These are phyloP conservation scores for Ranitomeya variabilis DNA, from an alignment of 2,113 vertebrate genomes.

Conservation along the genomic window DNA sequence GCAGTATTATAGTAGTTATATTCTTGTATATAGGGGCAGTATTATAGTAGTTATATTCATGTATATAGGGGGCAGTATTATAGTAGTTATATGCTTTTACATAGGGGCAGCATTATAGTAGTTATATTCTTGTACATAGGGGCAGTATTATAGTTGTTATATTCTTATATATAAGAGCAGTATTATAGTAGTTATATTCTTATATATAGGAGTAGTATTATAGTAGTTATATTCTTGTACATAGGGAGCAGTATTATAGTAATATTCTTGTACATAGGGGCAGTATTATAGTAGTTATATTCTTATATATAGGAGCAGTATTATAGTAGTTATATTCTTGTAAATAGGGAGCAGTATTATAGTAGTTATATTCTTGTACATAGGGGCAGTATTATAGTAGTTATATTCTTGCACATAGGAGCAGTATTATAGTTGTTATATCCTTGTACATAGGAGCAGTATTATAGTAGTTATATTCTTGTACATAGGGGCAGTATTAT, in stretches of 20 bases:
- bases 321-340: no score
- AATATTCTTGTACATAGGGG: not conserved
- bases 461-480: no score
- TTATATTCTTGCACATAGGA: no score
- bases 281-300: slow-evolving; percentile 15
- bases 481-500: no score
- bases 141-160: slow-evolving; percentile 5
- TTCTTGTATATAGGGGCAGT: not conserved
- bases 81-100: slow-evolving; percentile 5
- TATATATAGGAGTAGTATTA: not conserved
- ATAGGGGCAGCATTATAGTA: slow-evolving; percentile 8
- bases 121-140: not conserved
- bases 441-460: no score
- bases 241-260: not conserved
- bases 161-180: not conserved
- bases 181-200: slow-evolving; percentile 12
- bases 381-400: no score
- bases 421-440: no score
- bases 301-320: not conserved
- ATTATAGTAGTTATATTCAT: slow-evolving; percentile 17
- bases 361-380: no score
- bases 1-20: slow-evolving; percentile 16
- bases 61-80: not conserved
- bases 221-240: not conserved
- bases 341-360: no score